phyloP scores from a whole-genome alignment of 2,888 invertebrate species.

The Antitype chi region DNA sequence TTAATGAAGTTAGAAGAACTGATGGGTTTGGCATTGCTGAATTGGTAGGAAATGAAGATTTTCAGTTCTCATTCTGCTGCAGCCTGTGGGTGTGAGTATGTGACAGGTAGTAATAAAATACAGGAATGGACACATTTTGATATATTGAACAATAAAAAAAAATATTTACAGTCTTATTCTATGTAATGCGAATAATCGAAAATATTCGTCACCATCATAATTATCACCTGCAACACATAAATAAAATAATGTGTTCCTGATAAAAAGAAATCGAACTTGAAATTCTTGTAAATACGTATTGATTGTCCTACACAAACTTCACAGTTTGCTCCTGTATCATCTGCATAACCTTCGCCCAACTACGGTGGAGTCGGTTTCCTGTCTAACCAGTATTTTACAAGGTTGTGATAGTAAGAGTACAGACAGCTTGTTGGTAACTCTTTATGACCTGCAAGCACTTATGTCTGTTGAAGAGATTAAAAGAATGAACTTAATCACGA shows the following conservation, averaged over 20 bases:
- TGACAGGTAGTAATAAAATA: conserved; percentile 64
- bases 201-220: conserved; percentile 55
- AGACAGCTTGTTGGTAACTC: conserved; percentile 79
- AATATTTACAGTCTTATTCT: conserved; percentile 83
- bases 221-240: conserved; percentile 14
- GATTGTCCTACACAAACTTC: not conserved
- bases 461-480: conserved; percentile 70
- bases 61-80: too few relatives aligned
- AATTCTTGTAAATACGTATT: not conserved
- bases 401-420: conserved; percentile 78
- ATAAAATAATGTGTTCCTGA: conserved; percentile 19
- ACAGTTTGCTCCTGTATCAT: conserved; percentile 6
- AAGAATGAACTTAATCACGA: not conserved
- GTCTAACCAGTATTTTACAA: not conserved
- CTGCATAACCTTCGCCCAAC: not conserved
- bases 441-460: conserved; percentile 78
- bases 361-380: not conserved
- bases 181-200: conserved; percentile 63
- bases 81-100: too few relatives aligned
- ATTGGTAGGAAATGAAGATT: not conserved
- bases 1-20: not conserved
- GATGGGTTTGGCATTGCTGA: not conserved
- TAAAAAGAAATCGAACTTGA: not conserved
- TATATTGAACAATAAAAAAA: conserved; percentile 85
- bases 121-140: conserved; percentile 69